Evolutionary conservation across 1,140 invertebrate species (phyloP).

Genomic region (Drosophila trapezifrons): DNA sequence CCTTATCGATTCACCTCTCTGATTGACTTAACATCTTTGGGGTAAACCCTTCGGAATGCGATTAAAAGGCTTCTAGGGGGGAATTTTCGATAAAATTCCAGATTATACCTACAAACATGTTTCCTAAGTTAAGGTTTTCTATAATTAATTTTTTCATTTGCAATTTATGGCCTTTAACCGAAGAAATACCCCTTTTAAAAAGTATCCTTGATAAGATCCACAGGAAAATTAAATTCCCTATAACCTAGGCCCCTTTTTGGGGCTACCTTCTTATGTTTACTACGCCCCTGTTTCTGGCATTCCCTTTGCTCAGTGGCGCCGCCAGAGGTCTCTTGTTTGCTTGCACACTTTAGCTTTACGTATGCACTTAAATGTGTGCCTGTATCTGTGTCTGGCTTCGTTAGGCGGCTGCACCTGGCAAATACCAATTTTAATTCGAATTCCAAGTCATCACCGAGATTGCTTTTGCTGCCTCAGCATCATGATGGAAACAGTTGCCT

Average conservation of each 20-base stretch:
- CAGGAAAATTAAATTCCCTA: background rate
- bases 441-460: slow-evolving; percentile 29
- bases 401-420: slow-evolving; percentile 37
- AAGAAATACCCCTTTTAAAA: background rate
- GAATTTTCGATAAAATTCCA: no score
- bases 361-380: slow-evolving; percentile 14
- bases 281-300: slow-evolving; percentile 60
- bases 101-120: background rate
- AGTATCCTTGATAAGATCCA: no score
- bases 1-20: slow-evolving; percentile 44
- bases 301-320: slow-evolving; percentile 48
- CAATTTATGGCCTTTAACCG: no score
- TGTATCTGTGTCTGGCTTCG: slow-evolving; percentile 23
- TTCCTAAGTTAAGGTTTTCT: no score
- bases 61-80: slow-evolving; percentile 1
- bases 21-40: slow-evolving; percentile 12
- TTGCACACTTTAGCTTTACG: slow-evolving; percentile 26
- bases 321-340: slow-evolving; percentile 29
- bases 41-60: background rate
- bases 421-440: slow-evolving; percentile 37
- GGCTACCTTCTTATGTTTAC: background rate
- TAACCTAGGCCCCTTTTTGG: background rate
- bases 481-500: slow-evolving; percentile 5
- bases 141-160: no score
- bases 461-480: slow-evolving; percentile 66